Evolutionary conservation across 2,888 invertebrate species (phyloP), one percentile per base, ranked within the genome.

Genomic region (Drosophila mayaguana): DNA sequence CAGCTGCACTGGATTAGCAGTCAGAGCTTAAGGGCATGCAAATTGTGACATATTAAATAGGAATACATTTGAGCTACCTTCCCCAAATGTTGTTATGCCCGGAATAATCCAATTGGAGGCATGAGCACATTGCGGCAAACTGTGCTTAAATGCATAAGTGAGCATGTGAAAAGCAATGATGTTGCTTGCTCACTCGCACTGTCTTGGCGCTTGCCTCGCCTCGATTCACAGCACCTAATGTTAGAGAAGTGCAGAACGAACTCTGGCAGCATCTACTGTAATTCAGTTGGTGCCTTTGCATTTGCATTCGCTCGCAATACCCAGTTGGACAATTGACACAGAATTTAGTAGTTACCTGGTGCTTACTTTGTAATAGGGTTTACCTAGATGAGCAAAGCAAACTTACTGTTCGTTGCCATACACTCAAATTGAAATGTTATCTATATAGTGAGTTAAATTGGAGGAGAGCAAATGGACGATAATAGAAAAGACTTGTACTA

Each of bases 1-100:
- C 32, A 43, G 28, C 56, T 56, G 43, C 56, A 28, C 42, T 43
- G 56, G 56, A 56, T 43, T 56, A 42, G 56, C 56, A 43, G 56
- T 54, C 54, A 11, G 38, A 40, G 54, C 8, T 16, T n/a, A 40
- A 54, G 38, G 25, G 38, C 40, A 54, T 54, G 38, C 54, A 16
- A 54, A 12, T 14, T 54, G 16, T 18, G 36, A 36, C 16, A 20
- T 5, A 5, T 36, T 22, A 1, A 51, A 9, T 16, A 5, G 8
- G 9, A 22, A 20, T 14, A 20, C 3, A 14, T 4, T 34, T 51
- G 8, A n/a, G 18, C 51, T 48, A 28, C n/a, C n/a, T 51, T 16
- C 2, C 7, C 0, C 7, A 5, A 6, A 8, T n/a, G n/a, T 36
- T n/a, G 3, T 6, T 16, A 9, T 25, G 53, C 36, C 11, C 25